Evolutionary conservation across 2,113 vertebrate genomes (phyloP).

Genomic region (Podocnemis expansa): DNA sequence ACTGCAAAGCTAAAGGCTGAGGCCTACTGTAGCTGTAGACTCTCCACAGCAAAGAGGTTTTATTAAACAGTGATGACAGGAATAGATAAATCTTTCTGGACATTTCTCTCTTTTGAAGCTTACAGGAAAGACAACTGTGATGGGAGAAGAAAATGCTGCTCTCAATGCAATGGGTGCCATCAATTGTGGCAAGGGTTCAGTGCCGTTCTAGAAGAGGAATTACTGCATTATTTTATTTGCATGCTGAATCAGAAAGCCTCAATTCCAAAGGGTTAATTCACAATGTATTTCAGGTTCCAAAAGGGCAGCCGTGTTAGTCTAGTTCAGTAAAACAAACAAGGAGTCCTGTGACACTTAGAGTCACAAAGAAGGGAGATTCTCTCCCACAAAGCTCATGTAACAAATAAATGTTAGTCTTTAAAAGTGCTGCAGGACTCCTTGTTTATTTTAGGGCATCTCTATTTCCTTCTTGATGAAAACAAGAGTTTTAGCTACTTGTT

Average conservation of each 20-base stretch:
- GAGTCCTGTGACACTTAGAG: too few relatives aligned
- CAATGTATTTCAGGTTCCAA: background rate
- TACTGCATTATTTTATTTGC: background rate
- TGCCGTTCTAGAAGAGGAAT: background rate
- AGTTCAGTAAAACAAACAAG: too few relatives aligned
- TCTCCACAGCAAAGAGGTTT: background rate
- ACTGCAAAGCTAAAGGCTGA: constrained; percentile 16
- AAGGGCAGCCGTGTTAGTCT: too few relatives aligned
- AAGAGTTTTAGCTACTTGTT: background rate
- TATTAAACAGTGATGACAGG: background rate
- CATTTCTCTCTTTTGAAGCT: background rate
- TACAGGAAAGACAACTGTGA: background rate
- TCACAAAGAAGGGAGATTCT: too few relatives aligned
- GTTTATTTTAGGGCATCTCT: background rate
- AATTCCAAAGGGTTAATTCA: background rate
- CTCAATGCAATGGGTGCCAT: background rate
- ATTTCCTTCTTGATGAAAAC: background rate
- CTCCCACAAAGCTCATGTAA: too few relatives aligned
- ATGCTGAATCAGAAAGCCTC: background rate
- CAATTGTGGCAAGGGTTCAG: background rate
- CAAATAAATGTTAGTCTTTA: too few relatives aligned
- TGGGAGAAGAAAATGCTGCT: background rate
- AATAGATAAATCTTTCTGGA: background rate
- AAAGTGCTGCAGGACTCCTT: too few relatives aligned
- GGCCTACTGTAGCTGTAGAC: background rate